A percentile compares a stretch with the other conserved stretches of the same genome.
These are phyloP conservation scores for Lissonota sp. DNA, from an alignment of 2,888 invertebrate genomes.

Conservation along the genomic window DNA sequence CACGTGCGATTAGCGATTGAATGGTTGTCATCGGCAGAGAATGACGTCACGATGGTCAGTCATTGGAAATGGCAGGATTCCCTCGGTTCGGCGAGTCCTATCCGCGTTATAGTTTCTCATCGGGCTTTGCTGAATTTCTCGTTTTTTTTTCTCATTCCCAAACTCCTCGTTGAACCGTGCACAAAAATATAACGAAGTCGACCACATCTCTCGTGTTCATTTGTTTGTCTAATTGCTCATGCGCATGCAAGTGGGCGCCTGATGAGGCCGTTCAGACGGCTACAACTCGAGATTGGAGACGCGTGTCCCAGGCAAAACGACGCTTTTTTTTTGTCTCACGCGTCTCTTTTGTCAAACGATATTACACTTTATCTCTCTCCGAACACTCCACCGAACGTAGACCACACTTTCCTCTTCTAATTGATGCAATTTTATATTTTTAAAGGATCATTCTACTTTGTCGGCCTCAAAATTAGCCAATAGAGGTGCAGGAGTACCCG, in stretches of 20 bases:
- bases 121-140: conserved; percentile 8
- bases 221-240: conserved; percentile 71
- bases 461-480: background rate
- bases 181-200: conserved; percentile 68
- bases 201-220: conserved; percentile 64
- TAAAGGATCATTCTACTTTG: conserved; percentile 41
- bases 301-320: conserved; percentile 50
- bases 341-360: conserved; percentile 38
- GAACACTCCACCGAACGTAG: conserved; percentile 33
- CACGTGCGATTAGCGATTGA: conserved; percentile 3
- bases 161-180: conserved; percentile 70
- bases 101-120: too few relatives aligned
- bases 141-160: conserved; percentile 31
- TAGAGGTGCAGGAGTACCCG: too few relatives aligned
- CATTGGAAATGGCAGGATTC: background rate
- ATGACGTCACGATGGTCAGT: conserved; percentile 3
- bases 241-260: conserved; percentile 59
- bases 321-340: conserved; percentile 27
- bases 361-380: background rate
- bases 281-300: conserved; percentile 52
- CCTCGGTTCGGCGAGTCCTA: too few relatives aligned
- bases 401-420: conserved; percentile 42
- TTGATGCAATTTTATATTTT: background rate
- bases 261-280: conserved; percentile 51
- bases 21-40: background rate